Evolutionary conservation across 2,797 vertebrate genomes (phyloP), one percentile per base, ranked within the genome.

Genomic region (Hydrophis major): DNA sequence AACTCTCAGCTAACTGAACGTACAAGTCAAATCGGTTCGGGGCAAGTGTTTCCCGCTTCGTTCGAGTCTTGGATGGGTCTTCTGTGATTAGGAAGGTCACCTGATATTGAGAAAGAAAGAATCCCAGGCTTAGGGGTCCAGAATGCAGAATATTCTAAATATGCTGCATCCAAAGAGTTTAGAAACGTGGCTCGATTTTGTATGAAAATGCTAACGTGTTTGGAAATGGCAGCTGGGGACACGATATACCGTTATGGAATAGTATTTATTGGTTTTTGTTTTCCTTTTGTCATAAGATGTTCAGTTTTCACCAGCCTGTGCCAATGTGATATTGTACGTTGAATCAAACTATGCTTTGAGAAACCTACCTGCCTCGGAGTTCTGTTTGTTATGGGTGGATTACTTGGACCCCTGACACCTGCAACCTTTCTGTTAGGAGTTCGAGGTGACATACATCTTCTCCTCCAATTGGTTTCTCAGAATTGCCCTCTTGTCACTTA

Each of bases 21-120:
- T 99, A 99, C 1, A 99, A 97, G 55, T 98, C 97, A 94, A 99
- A 99, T 90, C 98, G 97, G 90, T 98, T 96, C 28, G 98, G 97
- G 2, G 98, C 97, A 87, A 98, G 94, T 37, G 93, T 59, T 93
- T 97, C 97, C 59, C 96, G 97, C 25, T 95, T 97, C 53, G 92
- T 94, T 74, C 96, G 97, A 22, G 89, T 93, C 89, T 96, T 95
- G 3, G 93, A 97, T 2, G 97, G 98, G 93, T 99, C 98, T 94
- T 98, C 98, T 13, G 98, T 99, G 14, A 99, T 96, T 86, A 99
- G 97, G 95, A 99, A 99, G 1, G 98, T 98, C 91, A 99, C 98
- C 98, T 99, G 95, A 47, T 4, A 18, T 55, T n/a, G 56, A 78
- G 28, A 61, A 92, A 66, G 94, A n/a, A 69, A 86, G 50, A 59